Conservation (phyloP, 2,113 vertebrate species). For the Gracilinanus agilis region DNA sequence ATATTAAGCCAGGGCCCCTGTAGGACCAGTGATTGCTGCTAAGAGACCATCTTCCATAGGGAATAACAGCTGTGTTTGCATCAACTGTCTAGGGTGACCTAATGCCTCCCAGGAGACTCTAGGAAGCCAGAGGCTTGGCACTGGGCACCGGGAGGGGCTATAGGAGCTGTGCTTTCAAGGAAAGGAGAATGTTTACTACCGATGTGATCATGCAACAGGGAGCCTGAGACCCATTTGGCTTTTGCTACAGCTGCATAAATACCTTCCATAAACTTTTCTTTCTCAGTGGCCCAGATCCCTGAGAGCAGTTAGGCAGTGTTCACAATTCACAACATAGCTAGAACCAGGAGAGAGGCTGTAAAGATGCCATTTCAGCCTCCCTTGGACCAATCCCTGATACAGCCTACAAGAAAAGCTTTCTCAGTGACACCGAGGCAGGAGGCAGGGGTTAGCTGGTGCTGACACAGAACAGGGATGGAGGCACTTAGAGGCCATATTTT, state of each 20-base stretch:
- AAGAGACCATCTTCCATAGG: constrained; percentile 52
- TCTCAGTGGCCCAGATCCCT: background rate
- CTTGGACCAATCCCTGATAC: background rate
- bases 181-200: constrained; percentile 69
- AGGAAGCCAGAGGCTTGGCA: rapidly evolving
- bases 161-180: constrained; percentile 58
- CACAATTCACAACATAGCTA: background rate
- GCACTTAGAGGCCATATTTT: background rate
- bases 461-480: background rate
- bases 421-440: rapidly evolving
- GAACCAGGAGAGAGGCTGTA: background rate
- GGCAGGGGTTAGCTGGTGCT: rapidly evolving
- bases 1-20: background rate
- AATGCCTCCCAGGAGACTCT: background rate
- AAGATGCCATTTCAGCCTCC: background rate
- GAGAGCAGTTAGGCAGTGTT: background rate
- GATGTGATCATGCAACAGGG: constrained; percentile 57
- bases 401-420: background rate
- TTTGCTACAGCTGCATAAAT: constrained; percentile 37
- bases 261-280: constrained; percentile 28
- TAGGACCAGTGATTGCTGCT: background rate
- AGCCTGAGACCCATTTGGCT: constrained; percentile 48
- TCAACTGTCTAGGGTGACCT: constrained; percentile 34
- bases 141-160: background rate
- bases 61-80: constrained; percentile 38